A percentile compares a stretch with the other conserved stretches of the same genome.
Evolutionary conservation across 2,113 vertebrate genomes (phyloP).

Genomic region (Sigmodon hispidus): DNA sequence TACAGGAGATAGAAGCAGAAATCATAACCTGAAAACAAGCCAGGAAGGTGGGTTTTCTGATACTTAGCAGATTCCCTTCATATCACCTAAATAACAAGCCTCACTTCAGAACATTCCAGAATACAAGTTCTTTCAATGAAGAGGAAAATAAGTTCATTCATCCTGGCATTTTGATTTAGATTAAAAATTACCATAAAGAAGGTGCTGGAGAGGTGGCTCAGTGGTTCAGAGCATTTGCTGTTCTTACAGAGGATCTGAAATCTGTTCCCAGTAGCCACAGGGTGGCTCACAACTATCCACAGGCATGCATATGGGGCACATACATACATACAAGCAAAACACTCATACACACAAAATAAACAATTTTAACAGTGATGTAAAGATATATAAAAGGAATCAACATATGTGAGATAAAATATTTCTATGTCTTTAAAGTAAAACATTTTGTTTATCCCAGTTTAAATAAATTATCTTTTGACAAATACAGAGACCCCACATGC

Average conservation of each 20-base stretch:
- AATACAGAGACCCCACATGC: not conserved
- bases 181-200: not conserved
- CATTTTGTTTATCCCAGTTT: not conserved
- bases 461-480: not conserved
- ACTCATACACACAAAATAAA: not conserved
- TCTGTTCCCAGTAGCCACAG: not conserved
- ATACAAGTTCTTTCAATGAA: not conserved
- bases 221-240: not conserved
- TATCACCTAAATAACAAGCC: not conserved
- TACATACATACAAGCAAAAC: not conserved
- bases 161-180: not conserved
- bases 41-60: not conserved
- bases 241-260: not conserved
- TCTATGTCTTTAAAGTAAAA: not conserved
- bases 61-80: constrained; percentile 8
- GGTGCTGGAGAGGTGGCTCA: not conserved
- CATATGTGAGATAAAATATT: not conserved
- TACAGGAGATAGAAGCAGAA: not conserved
- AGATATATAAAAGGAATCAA: not conserved
- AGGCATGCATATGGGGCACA: not conserved
- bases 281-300: not conserved
- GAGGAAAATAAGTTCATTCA: not conserved
- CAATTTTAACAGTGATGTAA: not conserved
- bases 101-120: not conserved
- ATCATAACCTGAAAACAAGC: not conserved